Evolutionary conservation across 2,113 vertebrate genomes (phyloP).

Genomic region (Chaetodon auriga): DNA sequence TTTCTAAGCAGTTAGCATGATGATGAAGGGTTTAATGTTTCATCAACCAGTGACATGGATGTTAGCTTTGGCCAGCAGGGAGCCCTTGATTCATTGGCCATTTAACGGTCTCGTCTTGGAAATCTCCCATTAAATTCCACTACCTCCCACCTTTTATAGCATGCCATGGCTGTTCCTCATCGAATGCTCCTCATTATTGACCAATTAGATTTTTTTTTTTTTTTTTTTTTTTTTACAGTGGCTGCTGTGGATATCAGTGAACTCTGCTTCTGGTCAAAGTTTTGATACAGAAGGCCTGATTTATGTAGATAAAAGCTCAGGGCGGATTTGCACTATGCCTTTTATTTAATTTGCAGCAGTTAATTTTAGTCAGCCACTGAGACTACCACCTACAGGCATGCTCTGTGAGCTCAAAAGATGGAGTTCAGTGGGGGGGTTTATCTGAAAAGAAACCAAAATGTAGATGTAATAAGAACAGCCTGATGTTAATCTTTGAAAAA

Average conservation of each 20-base stretch:
- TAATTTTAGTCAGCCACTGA: conserved; percentile 10
- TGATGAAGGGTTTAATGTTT: conserved; percentile 39
- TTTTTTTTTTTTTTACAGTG: conserved; percentile 31
- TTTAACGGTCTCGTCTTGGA: conserved; percentile 29
- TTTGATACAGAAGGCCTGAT: conserved; percentile 2
- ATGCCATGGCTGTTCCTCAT: conserved; percentile 22
- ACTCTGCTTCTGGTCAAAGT: conserved; percentile 4
- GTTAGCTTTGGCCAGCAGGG: conserved; percentile 20
- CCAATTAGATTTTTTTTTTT: conserved; percentile 1
- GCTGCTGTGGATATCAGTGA: conserved; percentile 6
- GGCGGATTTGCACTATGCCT: not conserved
- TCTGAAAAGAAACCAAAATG: conserved; percentile 1
- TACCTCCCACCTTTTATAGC: conserved; percentile 20
- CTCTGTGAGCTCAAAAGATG: not conserved
- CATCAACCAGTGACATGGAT: conserved; percentile 17
- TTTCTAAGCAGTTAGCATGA: conserved; percentile 39
- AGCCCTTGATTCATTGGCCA: conserved; percentile 45
- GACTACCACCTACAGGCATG: not conserved
- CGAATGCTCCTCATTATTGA: conserved; percentile 3
- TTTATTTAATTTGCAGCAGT: conserved; percentile 7
- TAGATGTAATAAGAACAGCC: not conserved
- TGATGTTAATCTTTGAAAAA: not conserved
- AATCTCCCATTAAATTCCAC: conserved; percentile 26
- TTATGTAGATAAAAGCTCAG: not conserved
- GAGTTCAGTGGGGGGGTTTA: not conserved